Conservation (phyloP, 1,140 invertebrate genomes). For the Cotesia vestalis region DNA sequence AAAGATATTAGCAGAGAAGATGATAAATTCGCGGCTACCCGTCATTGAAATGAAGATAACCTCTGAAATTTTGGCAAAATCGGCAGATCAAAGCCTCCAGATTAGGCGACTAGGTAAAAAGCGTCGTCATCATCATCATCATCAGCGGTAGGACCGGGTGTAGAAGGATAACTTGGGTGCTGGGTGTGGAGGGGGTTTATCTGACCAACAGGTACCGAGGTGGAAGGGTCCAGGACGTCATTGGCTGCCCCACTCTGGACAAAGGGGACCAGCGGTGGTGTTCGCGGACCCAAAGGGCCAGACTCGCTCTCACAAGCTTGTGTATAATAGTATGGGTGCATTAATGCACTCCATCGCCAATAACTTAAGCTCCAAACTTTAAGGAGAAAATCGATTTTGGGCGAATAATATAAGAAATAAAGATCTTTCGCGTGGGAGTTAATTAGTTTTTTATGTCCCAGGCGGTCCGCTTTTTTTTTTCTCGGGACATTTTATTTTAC, state of each 20-base stretch:
- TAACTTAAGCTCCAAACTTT: too few relatives aligned
- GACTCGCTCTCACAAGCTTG: background rate
- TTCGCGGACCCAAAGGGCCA: background rate
- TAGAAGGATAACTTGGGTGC: slow-evolving; percentile 31
- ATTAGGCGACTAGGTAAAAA: slow-evolving; percentile 47
- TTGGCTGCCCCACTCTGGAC: slow-evolving; percentile 51
- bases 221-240: slow-evolving; percentile 51
- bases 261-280: slow-evolving; percentile 3
- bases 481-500: background rate
- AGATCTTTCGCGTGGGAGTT: slow-evolving; percentile 26
- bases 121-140: background rate
- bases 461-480: slow-evolving; percentile 14
- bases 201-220: slow-evolving; percentile 54
- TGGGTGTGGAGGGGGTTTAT: slow-evolving; percentile 30
- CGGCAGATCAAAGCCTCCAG: slow-evolving; percentile 47
- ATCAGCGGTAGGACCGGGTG: slow-evolving; percentile 23
- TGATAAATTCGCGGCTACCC: background rate
- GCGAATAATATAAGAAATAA: background rate
- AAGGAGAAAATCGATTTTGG: too few relatives aligned
- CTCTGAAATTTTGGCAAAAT: slow-evolving; percentile 19
- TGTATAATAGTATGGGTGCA: background rate
- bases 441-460: slow-evolving; percentile 32
- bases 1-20: background rate
- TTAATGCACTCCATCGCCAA: background rate
- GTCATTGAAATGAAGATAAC: background rate